These are phyloP conservation scores for Strongylocentrotus purpuratus DNA, from an alignment of 35 echinoderm and acorn worm genomes.

Conservation along the genomic window DNA sequence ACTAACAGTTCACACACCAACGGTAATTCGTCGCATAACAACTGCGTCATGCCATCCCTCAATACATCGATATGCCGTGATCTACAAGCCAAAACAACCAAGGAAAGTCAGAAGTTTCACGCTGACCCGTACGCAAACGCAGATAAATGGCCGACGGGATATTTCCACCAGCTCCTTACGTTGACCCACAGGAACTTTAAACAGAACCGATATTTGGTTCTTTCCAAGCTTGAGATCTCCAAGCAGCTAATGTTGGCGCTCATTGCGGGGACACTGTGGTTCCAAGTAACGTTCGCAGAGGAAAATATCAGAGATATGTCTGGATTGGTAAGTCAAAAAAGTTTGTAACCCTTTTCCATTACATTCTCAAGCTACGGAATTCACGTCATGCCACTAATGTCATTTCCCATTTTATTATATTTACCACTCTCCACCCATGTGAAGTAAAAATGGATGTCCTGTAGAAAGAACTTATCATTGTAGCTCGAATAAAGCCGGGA, in stretches of 20 bases:
- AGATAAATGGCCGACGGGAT: conserved; percentile 65
- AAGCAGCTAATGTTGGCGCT: conserved; percentile 49
- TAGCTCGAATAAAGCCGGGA: too few relatives aligned
- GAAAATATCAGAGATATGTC: conserved; percentile 57
- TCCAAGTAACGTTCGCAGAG: conserved; percentile 51
- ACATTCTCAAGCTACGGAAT: too few relatives aligned
- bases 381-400: too few relatives aligned
- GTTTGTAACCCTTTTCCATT: too few relatives aligned
- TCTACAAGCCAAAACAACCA: neutral
- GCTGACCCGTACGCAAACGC: neutral
- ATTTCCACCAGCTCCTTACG: conserved; percentile 56
- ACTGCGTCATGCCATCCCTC: neutral
- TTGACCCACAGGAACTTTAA: conserved; percentile 64
- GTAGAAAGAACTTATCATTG: too few relatives aligned
- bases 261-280: conserved; percentile 70
- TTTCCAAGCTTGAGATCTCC: conserved; percentile 60
- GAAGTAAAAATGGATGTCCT: too few relatives aligned
- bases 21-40: neutral
- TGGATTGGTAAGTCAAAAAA: conserved; percentile 60
- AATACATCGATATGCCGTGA: neutral
- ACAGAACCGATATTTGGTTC: conserved; percentile 53
- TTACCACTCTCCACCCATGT: too few relatives aligned
- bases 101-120: neutral
- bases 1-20: neutral
- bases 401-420: too few relatives aligned